Evolutionary conservation across 2,797 vertebrate genomes (phyloP).

Genomic region (Anguilla megastoma): DNA sequence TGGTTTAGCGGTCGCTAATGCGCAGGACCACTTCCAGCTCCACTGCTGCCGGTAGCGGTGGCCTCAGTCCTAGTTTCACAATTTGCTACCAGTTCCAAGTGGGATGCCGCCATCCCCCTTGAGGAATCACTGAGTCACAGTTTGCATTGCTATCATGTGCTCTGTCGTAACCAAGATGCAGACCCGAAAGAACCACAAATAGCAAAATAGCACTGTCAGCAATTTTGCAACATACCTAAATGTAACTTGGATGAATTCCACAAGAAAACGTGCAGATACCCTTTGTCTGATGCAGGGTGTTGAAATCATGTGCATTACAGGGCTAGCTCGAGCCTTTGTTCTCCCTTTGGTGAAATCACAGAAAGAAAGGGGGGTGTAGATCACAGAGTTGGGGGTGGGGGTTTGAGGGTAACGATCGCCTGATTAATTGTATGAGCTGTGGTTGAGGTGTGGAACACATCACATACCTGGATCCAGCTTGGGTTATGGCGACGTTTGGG

Average conservation of each 20-base stretch:
- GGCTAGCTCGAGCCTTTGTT: too few relatives aligned
- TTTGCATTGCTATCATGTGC: neutral
- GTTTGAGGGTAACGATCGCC: too few relatives aligned
- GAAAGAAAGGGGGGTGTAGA: too few relatives aligned
- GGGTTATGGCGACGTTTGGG: neutral
- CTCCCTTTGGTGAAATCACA: too few relatives aligned
- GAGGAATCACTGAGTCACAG: neutral
- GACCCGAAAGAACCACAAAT: slow-evolving; percentile 15
- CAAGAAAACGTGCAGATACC: neutral
- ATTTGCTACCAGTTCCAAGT: slow-evolving; percentile 10
- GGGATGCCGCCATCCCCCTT: neutral
- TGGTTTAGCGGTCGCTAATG: neutral
- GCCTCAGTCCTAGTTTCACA: neutral
- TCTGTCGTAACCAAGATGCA: neutral
- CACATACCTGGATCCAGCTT: neutral
- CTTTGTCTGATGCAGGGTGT: neutral
- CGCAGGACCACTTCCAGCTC: neutral
- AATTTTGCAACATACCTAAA: neutral
- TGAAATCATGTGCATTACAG: neutral
- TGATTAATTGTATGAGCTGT: too few relatives aligned
- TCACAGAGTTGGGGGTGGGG: too few relatives aligned
- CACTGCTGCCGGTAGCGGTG: neutral
- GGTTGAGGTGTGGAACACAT: neutral
- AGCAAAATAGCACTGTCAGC: neutral
- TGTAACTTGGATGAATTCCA: neutral